Evolutionary conservation across 1,140 invertebrate species (phyloP), one percentile per base, ranked within the genome.

Genomic region (Rhynchophorus ferrugineus): DNA sequence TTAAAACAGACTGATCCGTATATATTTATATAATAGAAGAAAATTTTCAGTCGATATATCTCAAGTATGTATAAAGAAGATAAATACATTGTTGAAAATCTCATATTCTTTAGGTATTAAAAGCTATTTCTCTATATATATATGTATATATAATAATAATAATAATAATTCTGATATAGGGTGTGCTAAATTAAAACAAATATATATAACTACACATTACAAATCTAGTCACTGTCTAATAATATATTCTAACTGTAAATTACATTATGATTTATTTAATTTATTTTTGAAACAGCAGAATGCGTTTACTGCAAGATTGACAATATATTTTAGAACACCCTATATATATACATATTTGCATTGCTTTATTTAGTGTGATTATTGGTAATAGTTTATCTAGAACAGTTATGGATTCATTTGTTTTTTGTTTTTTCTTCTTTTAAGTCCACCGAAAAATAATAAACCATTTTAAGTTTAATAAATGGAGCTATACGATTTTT

Each of bases 11-110:
- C n/a, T n/a, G n/a, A n/a, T n/a, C n/a, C n/a, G n/a, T n/a, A n/a
- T n/a, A n/a, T n/a, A n/a, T n/a, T n/a, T n/a, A n/a, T n/a, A 37
- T 17, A 37, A 47, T 24, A 47, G 35, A 47, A 47, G 35, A 47
- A 35, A 47, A 35, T 38, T 19, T 49, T 49, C 47, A 49, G 47
- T 49, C 47, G 42, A 41, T 49, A 49, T 42, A 41, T 34, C 16
- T 20, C 38, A 47, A 47, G 35, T 39, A 41, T 49, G 47, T 49
- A 20, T 49, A 49, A 49, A 49, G 47, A 42, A 49, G 47, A 41
- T 49, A 47, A 21, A n/a, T 35, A 48, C 21, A 33, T 36, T 46
- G 3, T 36, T 46, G 13, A 46, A 36, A 35, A 48, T 36, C 29
- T 24, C 17, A 49, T 42, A 46, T 46, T 16, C 42, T 46, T 22